Percentiles rank a stretch among this genome's conserved stretches.
These are phyloP conservation scores for Xenops minutus DNA, from an alignment of 2,797 vertebrate genomes.

Conservation along the genomic window DNA sequence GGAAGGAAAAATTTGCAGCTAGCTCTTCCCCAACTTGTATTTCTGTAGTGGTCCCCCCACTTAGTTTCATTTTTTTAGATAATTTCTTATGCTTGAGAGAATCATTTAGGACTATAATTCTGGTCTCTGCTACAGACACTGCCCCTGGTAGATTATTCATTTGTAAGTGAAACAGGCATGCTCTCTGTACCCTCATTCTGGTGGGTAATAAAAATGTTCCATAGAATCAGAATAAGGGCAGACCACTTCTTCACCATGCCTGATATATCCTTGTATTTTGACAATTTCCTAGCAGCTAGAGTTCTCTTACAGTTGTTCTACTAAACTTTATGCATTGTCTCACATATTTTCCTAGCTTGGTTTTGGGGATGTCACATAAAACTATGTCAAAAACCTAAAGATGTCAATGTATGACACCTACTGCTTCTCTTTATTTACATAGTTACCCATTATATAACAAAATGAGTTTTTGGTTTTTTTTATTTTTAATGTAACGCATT, in stretches of 20 bases:
- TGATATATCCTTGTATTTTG: neutral
- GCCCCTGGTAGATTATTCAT: neutral
- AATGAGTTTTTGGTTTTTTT: neutral
- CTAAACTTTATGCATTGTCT: neutral
- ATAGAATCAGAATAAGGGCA: neutral
- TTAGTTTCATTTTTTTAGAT: neutral
- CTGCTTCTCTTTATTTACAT: neutral
- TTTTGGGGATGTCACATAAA: neutral
- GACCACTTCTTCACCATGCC: neutral
- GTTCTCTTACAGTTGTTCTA: neutral
- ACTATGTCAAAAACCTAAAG: neutral
- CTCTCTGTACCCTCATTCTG: neutral
- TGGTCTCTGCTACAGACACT: neutral
- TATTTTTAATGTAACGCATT: neutral
- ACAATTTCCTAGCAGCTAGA: neutral
- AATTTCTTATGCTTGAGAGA: neutral
- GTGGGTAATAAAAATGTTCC: neutral
- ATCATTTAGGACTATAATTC: neutral
- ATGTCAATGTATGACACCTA: neutral
- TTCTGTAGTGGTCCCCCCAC: neutral
- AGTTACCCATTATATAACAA: neutral
- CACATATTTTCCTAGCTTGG: neutral
- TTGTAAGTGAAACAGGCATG: neutral
- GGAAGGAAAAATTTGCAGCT: neutral
- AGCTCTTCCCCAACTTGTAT: neutral